Evolutionary conservation across 2,113 vertebrate genomes (phyloP).

Genomic region (Cyprinodon tularosa): DNA sequence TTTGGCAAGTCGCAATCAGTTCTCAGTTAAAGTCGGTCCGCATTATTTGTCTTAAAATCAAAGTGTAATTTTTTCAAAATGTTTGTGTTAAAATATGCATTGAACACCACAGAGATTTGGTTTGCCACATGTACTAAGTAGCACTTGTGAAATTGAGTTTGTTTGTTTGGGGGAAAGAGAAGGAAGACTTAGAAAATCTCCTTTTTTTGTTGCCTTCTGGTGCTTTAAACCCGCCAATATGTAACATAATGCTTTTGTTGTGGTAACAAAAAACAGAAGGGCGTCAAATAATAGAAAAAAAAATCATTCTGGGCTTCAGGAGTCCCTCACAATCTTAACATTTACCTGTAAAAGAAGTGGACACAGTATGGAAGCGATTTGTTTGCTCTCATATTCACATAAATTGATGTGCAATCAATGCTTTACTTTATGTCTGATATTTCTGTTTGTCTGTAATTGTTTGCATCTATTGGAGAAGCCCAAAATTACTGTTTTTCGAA

Average conservation of each 20-base stretch:
- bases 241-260: conserved; percentile 43
- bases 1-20: conserved; percentile 63
- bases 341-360: conserved; percentile 13
- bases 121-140: conserved; percentile 56
- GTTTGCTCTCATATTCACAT: conserved; percentile 14
- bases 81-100: conserved; percentile 55
- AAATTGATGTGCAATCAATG: neutral
- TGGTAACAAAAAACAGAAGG: conserved; percentile 34
- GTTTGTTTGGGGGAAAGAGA: neutral
- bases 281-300: conserved; percentile 17
- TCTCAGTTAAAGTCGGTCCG: conserved; percentile 49
- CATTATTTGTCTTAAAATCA: conserved; percentile 57
- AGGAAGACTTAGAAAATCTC: conserved; percentile 20
- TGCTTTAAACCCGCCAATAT: conserved; percentile 47
- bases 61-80: conserved; percentile 51
- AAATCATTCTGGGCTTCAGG: conserved; percentile 7
- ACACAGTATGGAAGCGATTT: conserved; percentile 22
- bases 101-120: conserved; percentile 43
- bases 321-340: neutral
- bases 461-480: conserved; percentile 24
- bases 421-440: conserved; percentile 12
- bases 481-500: conserved; percentile 20
- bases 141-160: conserved; percentile 56
- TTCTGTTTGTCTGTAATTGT: conserved; percentile 24
- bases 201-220: conserved; percentile 48